Conservation (phyloP, 2,888 invertebrate species). For the Druceiella hillmani region DNA sequence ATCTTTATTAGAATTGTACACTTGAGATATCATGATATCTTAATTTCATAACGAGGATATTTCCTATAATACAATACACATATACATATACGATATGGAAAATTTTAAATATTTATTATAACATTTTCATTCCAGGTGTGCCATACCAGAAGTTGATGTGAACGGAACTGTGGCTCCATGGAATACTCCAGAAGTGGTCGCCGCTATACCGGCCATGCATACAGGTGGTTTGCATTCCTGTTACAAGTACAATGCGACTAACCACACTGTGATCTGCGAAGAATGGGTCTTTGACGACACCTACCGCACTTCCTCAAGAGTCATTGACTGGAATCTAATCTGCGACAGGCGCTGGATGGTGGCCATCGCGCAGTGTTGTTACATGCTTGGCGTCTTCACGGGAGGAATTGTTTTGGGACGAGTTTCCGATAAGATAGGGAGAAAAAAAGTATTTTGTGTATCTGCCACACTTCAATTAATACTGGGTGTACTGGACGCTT, state of each 20-base stretch:
- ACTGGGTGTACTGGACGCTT: slow-evolving; percentile 68
- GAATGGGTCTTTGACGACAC: slow-evolving; percentile 70
- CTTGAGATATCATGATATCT: too few species aligned
- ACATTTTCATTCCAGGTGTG: slow-evolving; percentile 48
- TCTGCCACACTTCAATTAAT: slow-evolving; percentile 68
- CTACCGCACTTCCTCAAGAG: slow-evolving; percentile 66
- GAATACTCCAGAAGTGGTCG: slow-evolving; percentile 49
- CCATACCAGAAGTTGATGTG: slow-evolving; percentile 52
- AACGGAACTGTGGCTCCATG: slow-evolving; percentile 45
- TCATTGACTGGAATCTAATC: slow-evolving; percentile 80
- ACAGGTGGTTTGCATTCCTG: slow-evolving; percentile 61
- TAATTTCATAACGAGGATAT: too few species aligned
- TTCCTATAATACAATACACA: too few species aligned
- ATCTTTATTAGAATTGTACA: too few species aligned
- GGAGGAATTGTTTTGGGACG: slow-evolving; percentile 75
- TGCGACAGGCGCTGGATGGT: slow-evolving; percentile 79
- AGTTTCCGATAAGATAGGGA: slow-evolving; percentile 73
- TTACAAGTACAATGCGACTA: slow-evolving; percentile 44
- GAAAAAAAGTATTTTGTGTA: slow-evolving; percentile 74
- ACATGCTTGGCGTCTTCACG: slow-evolving; percentile 79
- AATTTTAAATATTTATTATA: neutral
- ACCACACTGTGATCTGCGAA: slow-evolving; percentile 34
- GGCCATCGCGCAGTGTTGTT: slow-evolving; percentile 68
- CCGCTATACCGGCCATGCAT: slow-evolving; percentile 52
- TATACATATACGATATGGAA: too few species aligned